Evolutionary conservation across 2,888 invertebrate species (phyloP), one percentile per base, ranked within the genome.

Genomic region (Callyntrura guangdongensis): DNA sequence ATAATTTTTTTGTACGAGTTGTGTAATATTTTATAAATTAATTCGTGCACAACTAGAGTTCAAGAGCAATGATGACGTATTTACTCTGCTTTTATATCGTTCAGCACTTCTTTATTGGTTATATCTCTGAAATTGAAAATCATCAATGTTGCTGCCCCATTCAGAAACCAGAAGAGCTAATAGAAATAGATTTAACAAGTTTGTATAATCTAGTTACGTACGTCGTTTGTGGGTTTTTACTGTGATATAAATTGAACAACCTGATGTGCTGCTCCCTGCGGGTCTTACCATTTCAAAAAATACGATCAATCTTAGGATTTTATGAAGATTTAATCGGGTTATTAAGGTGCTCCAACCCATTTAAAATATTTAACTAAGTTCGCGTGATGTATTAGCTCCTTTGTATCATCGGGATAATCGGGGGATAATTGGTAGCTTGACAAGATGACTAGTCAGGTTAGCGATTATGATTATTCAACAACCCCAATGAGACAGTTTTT

Each of bases 1-100:
- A n/a, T n/a, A n/a, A 11, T 47, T 47, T 11, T 47, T 47, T 47
- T 11, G 11, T 47, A 8, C 47, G 11, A 47, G 47, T 47, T 47
- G 47, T 47, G 53, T 64, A 64, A 22, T n/a, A n/a, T n/a, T n/a
- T n/a, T n/a, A n/a, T n/a, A n/a, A n/a, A n/a, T n/a, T n/a, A n/a
- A n/a, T n/a, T n/a, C n/a, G n/a, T n/a, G n/a, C n/a, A n/a, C 6
- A 64, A 64, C 14, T 27, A 67, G 67, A 14, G 9, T 14, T 27
- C 25, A 27, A 27, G 27, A 67, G 67, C 27, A 61, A 61, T n/a
- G n/a, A n/a, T n/a, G n/a, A n/a, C n/a, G n/a, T n/a, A 17, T 49
- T 81, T 53, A 87, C 87, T 81, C 14, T 47, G 87, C 79, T 81
- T 69, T 45, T 14, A 87, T 87, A 14, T 87, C 81, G 17, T 87